These are phyloP conservation scores for Axinella damicornis DNA, from an alignment of 37 sponge, comb jelly and placozoan genomes.

Conservation along the genomic window DNA sequence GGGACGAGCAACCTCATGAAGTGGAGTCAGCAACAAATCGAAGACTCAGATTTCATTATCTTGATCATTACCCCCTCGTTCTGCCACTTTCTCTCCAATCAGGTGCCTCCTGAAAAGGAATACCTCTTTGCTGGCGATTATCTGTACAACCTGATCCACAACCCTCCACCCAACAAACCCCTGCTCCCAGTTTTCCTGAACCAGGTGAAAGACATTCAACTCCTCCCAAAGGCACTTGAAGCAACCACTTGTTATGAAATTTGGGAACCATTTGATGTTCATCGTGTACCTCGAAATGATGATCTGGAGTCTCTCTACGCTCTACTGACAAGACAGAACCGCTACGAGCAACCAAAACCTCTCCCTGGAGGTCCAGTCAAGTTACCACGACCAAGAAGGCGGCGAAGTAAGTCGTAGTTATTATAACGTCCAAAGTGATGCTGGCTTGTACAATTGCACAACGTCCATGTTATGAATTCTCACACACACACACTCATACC, in stretches of 20 bases:
- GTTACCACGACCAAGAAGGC: neutral
- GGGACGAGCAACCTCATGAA: slow-evolving; percentile 14
- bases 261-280: slow-evolving; percentile 7
- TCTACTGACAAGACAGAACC: slow-evolving; percentile 40
- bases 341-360: slow-evolving; percentile 10
- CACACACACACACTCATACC: neutral
- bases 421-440: too few species aligned
- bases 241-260: slow-evolving; percentile 13
- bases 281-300: neutral
- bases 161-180: neutral
- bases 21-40: slow-evolving; percentile 50
- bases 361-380: neutral
- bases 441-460: too few species aligned
- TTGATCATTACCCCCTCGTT: slow-evolving; percentile 62
- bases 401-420: slow-evolving; percentile 20
- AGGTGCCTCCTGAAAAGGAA: slow-evolving; percentile 20
- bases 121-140: slow-evolving; percentile 25
- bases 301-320: slow-evolving; percentile 25
- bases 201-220: neutral
- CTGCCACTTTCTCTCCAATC: slow-evolving; percentile 50
- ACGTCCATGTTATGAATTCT: neutral
- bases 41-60: slow-evolving; percentile 55
- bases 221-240: slow-evolving; percentile 39
- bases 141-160: slow-evolving; percentile 34
- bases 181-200: slow-evolving; percentile 55